Evolutionary conservation across 2,113 vertebrate species (phyloP), one percentile per base, ranked within the genome.

Genomic region (Aviceda subcristata): DNA sequence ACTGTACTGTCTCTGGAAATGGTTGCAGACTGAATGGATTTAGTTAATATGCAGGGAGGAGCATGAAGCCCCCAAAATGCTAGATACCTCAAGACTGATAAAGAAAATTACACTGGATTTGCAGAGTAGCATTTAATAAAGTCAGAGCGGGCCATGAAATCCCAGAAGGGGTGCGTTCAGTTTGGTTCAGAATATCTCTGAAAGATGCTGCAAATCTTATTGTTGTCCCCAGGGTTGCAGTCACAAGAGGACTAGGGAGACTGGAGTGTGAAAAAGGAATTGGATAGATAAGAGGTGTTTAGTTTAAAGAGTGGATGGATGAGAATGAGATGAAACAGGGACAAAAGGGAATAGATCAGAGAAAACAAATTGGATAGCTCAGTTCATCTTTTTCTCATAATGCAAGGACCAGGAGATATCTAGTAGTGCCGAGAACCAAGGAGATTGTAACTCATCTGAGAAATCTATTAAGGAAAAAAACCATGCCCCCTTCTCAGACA

Each of bases 301-400:
- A 79, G 89, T 95, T 94, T 97, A 92, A 95, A 91, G 77, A 79
- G 55, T 26, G 94, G 92, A 87, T 90, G 87, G 84, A 91, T 95
- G 91, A 63, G 85, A 91, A 89, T 41, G 77, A 95, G 80, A 69
- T 39, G 91, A 91, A 95, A 92, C 41, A 73, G 83, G 92, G 77
- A 78, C 86, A 87, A 87, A 97, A 95, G 63, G 41, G 69, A 92
- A 89, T 59, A 89, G 80, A 92, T 82, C 74, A 90, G 69, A 88
- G 80, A 69, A 92, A 96, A 89, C 80, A 94, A 87, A 92, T 85
- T 72, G 91, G n/a, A 82, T 94, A 80, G 48, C 74, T 56, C 66
- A 78, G 68, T 91, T 89, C 36, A 91, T 87, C 48, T 95, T 90
- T 94, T 68, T 90, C 66, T 76, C 45, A 50, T 92, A 91, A 86